Evolutionary conservation across 2,113 vertebrate genomes (phyloP), one percentile per base, ranked within the genome.

Genomic region (Eudorcas thomsonii): DNA sequence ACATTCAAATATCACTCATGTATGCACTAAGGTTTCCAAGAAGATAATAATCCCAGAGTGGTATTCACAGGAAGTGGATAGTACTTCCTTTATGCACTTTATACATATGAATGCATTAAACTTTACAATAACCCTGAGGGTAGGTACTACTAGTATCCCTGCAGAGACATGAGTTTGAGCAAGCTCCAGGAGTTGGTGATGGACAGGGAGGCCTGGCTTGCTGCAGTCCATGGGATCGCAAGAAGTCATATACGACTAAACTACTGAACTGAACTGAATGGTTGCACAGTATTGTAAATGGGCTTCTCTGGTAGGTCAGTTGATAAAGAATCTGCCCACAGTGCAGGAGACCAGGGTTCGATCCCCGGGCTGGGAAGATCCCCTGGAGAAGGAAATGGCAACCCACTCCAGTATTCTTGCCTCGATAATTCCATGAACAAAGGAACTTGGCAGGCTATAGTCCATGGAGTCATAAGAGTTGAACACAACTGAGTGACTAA

Each of bases 271-370:
- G 64, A 71, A 74, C 17, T 74, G n/a, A 39, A 71, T 13, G 67
- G 67, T 23, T 71, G 62, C n/a, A 39, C 36, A 71, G n/a, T 39
- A 6, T 39, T 71, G 19, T 2, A 39, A 74, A 74, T 74, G 67
- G 19, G 67, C 67, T 74, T 74, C 67, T 21, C 19, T 39, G 19
- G n/a, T 13, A 74, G 67, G 19, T 74, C n/a, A 74, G 5, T 39
- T 39, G 16, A 74, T 74, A 71, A 39, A 71, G n/a, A 74, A 74
- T 74, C 36, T 0, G 0, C 19, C 21, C 1, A 0, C n/a, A 74
- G 23, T 39, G n/a, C n/a, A 39, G 19, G n/a, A 74, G n/a, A 23
- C n/a, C 1, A 39, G n/a, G n/a, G n/a, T 74, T 71, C 5, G 5
- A 23, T 71, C n/a, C 67, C n/a, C 21, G 67, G n/a, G 9, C 67